Evolutionary conservation across 2,797 vertebrate species (phyloP), one percentile per base, ranked within the genome.

Genomic region (Graptemys geographica): DNA sequence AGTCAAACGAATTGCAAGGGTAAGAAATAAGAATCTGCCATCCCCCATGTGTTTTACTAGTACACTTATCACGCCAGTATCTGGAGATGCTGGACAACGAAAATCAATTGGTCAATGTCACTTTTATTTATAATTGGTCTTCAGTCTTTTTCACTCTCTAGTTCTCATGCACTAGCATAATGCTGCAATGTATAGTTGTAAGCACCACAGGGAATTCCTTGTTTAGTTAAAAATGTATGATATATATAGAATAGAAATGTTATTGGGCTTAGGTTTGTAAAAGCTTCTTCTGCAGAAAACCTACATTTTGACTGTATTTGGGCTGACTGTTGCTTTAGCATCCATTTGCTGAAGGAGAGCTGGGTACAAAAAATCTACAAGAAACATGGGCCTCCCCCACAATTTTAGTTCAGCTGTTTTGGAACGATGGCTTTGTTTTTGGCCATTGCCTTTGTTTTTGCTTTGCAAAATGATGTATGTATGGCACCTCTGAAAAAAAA

Each of bases 401-500:
- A 92, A 47, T 59, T 72, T 53, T n/a, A 56, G 65, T 72, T 86
- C 79, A 49, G n/a, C 51, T 65, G 44, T 88, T 69, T 37, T 83
- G 79, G 41, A 49, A 15, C 44, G 3, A 28, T 59, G 51, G n/a
- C n/a, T 82, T 76, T 59, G 11, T 47, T 81, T 53, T 37, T 80
- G 83, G 37, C 83, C 44, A 7, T 47, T 49, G 37, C 31, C 7
- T 72, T 65, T 56, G 25, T 47, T 56, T n/a, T 85, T 47, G 74
- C 41, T n/a, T 93, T 52, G 62, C 85, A 79, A 95, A 90, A 79
- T 59, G 88, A 69, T 80, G 27, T 28, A 83, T 28, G 10, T 0
- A 2, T 81, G 72, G 55, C 53, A 55, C 79, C 83, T 88, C 74
- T 74, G 90, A 90, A 95, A 95, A 87, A 62, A 79, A 83, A 79